Evolutionary conservation across 1,140 invertebrate species (phyloP).

Genomic region (Drosophila bocqueti): DNA sequence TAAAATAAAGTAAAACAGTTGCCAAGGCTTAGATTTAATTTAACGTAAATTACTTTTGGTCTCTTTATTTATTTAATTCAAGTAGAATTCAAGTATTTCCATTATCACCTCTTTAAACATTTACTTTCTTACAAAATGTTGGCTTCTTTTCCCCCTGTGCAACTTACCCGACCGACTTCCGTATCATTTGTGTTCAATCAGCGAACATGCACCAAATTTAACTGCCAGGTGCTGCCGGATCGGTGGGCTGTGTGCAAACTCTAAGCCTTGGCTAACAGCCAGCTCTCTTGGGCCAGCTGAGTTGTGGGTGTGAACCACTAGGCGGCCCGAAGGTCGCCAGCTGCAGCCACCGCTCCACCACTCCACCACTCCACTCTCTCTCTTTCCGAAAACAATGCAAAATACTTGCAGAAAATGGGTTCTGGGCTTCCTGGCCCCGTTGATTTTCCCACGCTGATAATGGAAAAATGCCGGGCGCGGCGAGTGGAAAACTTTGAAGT

Average conservation of each 20-base stretch:
- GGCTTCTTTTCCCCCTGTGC: neutral
- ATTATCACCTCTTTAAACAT: neutral
- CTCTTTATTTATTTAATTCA: neutral
- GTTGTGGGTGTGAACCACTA: conserved; percentile 67
- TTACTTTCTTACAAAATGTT: neutral
- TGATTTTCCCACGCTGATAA: conserved; percentile 79
- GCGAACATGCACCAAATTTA: conserved; percentile 82
- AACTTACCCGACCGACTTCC: conserved; percentile 67
- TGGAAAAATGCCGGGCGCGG: conserved; percentile 20
- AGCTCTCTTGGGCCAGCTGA: conserved; percentile 22
- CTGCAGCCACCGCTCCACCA: conserved; percentile 35
- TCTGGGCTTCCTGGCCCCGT: conserved; percentile 14
- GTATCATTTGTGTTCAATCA: conserved; percentile 83
- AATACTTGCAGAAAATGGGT: conserved; percentile 19
- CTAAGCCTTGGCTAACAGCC: conserved; percentile 12
- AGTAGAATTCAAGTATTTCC: neutral
- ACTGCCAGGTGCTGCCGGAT: conserved; percentile 69
- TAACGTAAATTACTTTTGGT: neutral
- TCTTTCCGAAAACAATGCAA: conserved; percentile 27
- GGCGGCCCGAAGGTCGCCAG: conserved; percentile 52
- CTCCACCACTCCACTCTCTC: conserved; percentile 4
- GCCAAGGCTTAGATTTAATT: neutral
- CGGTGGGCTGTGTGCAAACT: conserved; percentile 29
- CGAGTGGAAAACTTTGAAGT: conserved; percentile 50
- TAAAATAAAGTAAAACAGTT: neutral